These are phyloP conservation scores for Cliona cf. orientalis DNA, from an alignment of 37 sponge, comb jelly and placozoan species.

Conservation along the genomic window DNA sequence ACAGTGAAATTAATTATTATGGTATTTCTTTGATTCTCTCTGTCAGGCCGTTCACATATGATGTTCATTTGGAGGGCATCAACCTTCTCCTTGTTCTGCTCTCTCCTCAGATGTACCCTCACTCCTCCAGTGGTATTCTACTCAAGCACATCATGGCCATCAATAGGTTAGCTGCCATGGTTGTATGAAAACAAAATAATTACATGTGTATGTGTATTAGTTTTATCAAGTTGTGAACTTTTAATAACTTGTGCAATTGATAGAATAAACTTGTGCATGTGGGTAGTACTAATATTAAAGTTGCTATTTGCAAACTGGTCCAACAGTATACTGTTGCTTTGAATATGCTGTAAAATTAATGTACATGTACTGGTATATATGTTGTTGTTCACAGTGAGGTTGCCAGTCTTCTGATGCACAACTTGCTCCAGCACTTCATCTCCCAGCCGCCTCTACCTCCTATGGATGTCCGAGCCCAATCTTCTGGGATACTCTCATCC, in stretches of 20 bases:
- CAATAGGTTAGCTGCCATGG: conserved; percentile 2
- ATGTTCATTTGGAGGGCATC: conserved; percentile 71
- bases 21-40: not conserved
- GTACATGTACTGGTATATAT: too few species aligned
- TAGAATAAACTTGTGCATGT: too few species aligned
- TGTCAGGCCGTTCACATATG: conserved; percentile 78
- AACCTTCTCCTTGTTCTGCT: conserved; percentile 62
- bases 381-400: conserved; percentile 23
- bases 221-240: too few species aligned
- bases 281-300: too few species aligned
- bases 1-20: too few species aligned
- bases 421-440: conserved; percentile 60
- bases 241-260: too few species aligned
- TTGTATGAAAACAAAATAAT: too few species aligned
- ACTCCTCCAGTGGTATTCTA: conserved; percentile 41
- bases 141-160: conserved; percentile 54
- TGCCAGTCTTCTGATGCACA: conserved; percentile 41
- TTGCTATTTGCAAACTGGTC: too few species aligned
- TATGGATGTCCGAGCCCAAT: conserved; percentile 44
- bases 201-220: conserved; percentile 1
- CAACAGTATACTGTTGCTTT: too few species aligned
- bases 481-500: conserved; percentile 70
- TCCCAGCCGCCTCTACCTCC: conserved; percentile 66
- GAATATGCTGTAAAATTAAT: too few species aligned
- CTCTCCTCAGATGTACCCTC: conserved; percentile 69